Base-by-base conservation (phyloP, 2,797 vertebrate genomes). In the Danio choprae region DNA sequence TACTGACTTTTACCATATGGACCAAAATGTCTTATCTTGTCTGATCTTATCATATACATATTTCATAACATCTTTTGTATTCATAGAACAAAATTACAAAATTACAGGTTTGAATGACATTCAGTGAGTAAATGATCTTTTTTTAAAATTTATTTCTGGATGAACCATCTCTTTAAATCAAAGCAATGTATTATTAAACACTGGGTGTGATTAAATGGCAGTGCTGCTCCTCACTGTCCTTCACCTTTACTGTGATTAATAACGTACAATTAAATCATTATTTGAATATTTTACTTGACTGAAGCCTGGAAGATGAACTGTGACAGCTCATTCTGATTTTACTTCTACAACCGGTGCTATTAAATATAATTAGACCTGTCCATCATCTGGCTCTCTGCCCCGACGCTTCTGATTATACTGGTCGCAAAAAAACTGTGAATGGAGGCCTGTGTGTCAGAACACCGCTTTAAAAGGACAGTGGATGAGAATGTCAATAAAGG, bases 321-420 rank as follows among this genome's bases (percentile, higher is more conserved):
- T 46, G 69, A 38, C 69, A 56, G 59, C 55, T 64, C 5, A 55
- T 36, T 73, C 69, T 64, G 68, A 63, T 46, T 79, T 48, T 62
- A 60, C 56, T 22, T 36, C 56, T 51, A 79, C 56, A 60, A 79
- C 36, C 15, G 1, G 40, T 0, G 0, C 59, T 80, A 72, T 73
- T 64, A 56, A 80, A 56, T 73, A 46, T 64, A 73, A 80, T 64
- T 73, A 73, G 48, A 64, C 48, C 68, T 71, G 59, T 72, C 77
- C 67, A 56, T 79, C 77, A 73, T 64, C 16, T 44, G 46, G 38
- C 58, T 63, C 20, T 64, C 11, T 22, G 59, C 11, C 4, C 29
- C 1, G 11, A 44, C 43, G 58, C 38, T 51, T 38, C n/a, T 63
- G 48, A 40, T 79, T 72, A 72, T 13, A 60, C 56, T 44, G 9